Base-by-base conservation (phyloP, 2,113 vertebrate species). In the Chunga burmeisteri region DNA sequence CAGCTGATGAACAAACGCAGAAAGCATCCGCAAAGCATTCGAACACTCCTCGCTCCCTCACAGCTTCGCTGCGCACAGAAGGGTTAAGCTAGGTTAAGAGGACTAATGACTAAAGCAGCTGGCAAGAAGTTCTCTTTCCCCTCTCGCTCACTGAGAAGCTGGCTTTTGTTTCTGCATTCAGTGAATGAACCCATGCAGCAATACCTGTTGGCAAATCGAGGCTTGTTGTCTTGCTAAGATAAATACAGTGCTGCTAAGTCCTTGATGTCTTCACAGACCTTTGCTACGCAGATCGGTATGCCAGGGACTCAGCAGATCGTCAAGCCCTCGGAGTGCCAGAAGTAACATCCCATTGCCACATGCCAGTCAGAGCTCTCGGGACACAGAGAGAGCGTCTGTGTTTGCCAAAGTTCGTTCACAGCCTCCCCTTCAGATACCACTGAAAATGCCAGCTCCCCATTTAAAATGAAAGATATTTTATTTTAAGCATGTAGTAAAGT, bases 211-310 rank as follows among this genome's bases (percentile, higher is more conserved):
- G 89, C 97, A 98, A 97, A 98, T 98, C n/a, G 13, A 95, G 95
- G 96, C 97, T 95, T 97, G 95, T 67, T 95, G 84, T 58, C 65
- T 91, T 97, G 97, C 79, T 95, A 91, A 96, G 88, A 96, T 52
- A 84, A 53, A 79, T 79, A 94, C 32, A 96, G 83, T 59, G 74
- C 81, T 93, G 94, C 96, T 97, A 98, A 97, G 96, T 89, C 94
- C 93, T 81, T 91, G 92, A 97, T 98, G 97, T 97, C 95, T 96
- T 95, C 93, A 95, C 82, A 93, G 89, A 44, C 91, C 94, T 97
- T 79, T 90, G 40, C 95, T 95, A 85, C 62, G 46, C 61, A 81
- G 82, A 95, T 72, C 50, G 49, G 81, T 81, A 93, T 81, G 84
- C 66, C 78, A 91, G 73, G 85, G 80, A 86, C 66, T 92, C 92